These are phyloP conservation scores for Charina bottae DNA, from an alignment of 2,113 vertebrate species.

Conservation along the genomic window DNA sequence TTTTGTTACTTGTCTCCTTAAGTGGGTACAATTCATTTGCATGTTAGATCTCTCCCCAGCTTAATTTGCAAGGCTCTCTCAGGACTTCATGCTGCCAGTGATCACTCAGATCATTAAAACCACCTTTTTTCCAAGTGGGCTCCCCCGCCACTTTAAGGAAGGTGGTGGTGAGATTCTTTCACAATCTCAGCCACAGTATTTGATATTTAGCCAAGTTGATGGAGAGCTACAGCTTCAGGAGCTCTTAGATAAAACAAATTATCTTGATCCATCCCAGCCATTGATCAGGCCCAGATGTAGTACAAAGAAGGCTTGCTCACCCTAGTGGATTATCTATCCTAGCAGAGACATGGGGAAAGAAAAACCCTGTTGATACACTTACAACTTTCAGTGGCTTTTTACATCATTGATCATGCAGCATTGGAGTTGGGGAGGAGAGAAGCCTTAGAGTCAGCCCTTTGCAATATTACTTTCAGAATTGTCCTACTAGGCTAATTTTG, in stretches of 20 bases:
- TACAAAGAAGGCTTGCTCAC: background rate
- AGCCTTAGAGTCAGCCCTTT: background rate
- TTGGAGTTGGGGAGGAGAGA: background rate
- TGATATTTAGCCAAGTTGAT: background rate
- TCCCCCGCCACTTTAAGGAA: background rate
- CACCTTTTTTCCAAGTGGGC: background rate
- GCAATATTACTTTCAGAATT: background rate
- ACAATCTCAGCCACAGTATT: background rate
- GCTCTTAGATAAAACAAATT: background rate
- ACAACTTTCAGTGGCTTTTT: background rate
- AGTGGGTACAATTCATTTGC: background rate
- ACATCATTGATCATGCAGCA: background rate
- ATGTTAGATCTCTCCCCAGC: background rate
- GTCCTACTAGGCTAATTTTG: background rate
- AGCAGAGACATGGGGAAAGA: background rate
- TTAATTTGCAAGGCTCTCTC: background rate
- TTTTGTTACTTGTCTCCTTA: background rate
- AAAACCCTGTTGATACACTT: background rate
- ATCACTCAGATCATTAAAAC: background rate
- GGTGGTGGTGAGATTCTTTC: background rate
- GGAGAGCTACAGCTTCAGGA: background rate
- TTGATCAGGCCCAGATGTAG: background rate
- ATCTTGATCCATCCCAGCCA: background rate
- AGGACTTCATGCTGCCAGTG: background rate
- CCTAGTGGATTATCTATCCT: background rate